Conservation (phyloP, 2,113 vertebrate genomes). For the Datnioides undecimradiatus region DNA sequence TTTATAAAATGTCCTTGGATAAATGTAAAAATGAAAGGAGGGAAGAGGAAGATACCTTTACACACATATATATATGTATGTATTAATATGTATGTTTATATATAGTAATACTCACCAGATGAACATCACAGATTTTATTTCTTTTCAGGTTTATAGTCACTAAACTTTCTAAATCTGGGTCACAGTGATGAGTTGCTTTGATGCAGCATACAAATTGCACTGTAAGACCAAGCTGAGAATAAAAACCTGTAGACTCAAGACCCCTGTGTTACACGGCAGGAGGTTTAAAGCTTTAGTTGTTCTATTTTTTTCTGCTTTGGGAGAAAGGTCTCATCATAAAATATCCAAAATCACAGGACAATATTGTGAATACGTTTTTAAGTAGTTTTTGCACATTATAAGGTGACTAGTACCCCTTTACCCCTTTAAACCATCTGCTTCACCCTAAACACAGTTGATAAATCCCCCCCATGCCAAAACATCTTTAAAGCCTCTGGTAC, state of each 20-base stretch:
- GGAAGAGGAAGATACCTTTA: no score
- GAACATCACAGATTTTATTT: not conserved
- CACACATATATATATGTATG: no score
- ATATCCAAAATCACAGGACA: not conserved
- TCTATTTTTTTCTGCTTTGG: not conserved
- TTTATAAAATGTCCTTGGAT: not conserved
- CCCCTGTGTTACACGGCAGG: not conserved
- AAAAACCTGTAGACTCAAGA: not conserved
- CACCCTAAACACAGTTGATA: not conserved
- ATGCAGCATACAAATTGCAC: not conserved
- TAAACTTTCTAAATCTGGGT: not conserved
- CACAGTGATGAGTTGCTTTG: not conserved
- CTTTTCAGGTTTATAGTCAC: not conserved
- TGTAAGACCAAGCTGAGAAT: not conserved
- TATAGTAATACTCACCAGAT: no score
- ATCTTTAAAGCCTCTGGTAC: conserved; percentile 8
- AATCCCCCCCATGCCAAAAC: not conserved
- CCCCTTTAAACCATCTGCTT: not conserved
- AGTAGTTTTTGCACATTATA: not conserved
- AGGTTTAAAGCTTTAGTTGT: not conserved
- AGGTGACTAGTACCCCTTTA: not conserved
- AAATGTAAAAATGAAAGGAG: not conserved
- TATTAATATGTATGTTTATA: no score
- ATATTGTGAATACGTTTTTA: not conserved
- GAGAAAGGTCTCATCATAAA: not conserved